These are phyloP conservation scores for Phocides pigmalion DNA, from an alignment of 1,140 invertebrate genomes.

Conservation along the genomic window DNA sequence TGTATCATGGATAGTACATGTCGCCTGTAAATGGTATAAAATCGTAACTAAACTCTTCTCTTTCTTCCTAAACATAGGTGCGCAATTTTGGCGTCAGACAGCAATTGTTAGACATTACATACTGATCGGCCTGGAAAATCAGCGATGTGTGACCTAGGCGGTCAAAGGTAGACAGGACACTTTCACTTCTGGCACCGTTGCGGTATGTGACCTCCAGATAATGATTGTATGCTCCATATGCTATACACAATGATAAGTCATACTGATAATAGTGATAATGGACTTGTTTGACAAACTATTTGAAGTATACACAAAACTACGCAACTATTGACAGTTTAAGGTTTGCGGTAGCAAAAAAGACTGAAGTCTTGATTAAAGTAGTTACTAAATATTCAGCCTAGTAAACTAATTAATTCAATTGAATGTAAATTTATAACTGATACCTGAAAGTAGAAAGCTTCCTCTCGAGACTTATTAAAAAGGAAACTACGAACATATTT, in stretches of 20 bases:
- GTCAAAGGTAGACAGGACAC: constrained; percentile 74
- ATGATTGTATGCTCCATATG: constrained; percentile 28
- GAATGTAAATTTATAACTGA: too few relatives aligned
- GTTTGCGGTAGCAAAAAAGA: background rate
- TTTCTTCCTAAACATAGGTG: background rate
- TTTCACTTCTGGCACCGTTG: constrained; percentile 64
- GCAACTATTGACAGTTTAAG: constrained; percentile 22
- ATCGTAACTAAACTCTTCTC: too few relatives aligned
- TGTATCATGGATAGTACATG: too few relatives aligned
- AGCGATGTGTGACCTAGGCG: constrained; percentile 63
- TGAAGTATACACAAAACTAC: constrained; percentile 4
- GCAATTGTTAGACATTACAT: constrained; percentile 24
- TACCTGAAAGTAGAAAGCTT: too few relatives aligned
- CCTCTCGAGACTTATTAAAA: too few relatives aligned
- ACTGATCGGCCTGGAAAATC: constrained; percentile 69
- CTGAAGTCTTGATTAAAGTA: constrained; percentile 1
- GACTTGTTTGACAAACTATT: background rate
- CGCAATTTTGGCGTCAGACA: background rate
- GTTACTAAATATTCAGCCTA: constrained; percentile 2
- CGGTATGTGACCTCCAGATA: constrained; percentile 45
- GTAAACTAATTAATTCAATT: constrained; percentile 4
- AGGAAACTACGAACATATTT: too few relatives aligned
- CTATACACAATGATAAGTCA: constrained; percentile 1
- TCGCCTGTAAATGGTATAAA: too few relatives aligned
- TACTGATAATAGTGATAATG: constrained; percentile 11